Percentiles rank a stretch among this genome's conserved stretches.
Conservation (phyloP, 1,140 invertebrate species). For the Trichonephila clavipes region DNA sequence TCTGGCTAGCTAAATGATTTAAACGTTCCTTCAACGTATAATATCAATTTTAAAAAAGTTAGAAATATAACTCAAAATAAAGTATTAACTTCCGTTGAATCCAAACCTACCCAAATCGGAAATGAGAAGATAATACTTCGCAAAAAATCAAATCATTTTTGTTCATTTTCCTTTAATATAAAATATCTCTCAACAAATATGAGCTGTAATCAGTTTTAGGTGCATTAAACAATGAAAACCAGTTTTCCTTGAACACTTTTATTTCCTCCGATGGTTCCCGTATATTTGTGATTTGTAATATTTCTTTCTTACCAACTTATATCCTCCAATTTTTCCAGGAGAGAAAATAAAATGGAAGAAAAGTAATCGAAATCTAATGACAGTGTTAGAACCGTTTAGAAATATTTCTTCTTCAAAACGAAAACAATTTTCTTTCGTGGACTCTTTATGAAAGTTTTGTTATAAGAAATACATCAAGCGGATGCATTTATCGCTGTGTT, state of each 20-base stretch:
- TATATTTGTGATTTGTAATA: constrained; percentile 25
- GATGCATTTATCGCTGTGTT: neutral
- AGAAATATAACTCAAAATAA: neutral
- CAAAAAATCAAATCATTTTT: neutral
- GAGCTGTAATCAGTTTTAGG: constrained; percentile 1
- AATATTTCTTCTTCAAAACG: neutral
- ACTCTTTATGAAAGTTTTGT: neutral
- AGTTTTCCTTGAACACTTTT: neutral
- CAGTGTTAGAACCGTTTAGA: constrained; percentile 6
- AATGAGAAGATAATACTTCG: neutral
- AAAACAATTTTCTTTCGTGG: constrained; percentile 9
- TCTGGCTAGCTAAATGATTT: no score
- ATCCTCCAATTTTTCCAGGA: neutral
- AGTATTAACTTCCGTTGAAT: neutral
- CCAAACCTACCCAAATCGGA: neutral
- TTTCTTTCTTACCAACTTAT: neutral
- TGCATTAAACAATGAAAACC: constrained; percentile 39
- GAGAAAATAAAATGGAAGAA: neutral
- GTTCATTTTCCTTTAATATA: neutral
- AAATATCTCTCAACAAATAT: neutral
- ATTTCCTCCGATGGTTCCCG: neutral
- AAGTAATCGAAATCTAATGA: constrained; percentile 35
- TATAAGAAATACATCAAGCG: neutral
- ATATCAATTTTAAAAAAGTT: no score
- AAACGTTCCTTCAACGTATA: no score